A percentile compares a stretch with the other conserved stretches of the same genome.
phyloP scores from a whole-genome alignment of 2,113 vertebrate genomes.

The Pardalotus punctatus region DNA sequence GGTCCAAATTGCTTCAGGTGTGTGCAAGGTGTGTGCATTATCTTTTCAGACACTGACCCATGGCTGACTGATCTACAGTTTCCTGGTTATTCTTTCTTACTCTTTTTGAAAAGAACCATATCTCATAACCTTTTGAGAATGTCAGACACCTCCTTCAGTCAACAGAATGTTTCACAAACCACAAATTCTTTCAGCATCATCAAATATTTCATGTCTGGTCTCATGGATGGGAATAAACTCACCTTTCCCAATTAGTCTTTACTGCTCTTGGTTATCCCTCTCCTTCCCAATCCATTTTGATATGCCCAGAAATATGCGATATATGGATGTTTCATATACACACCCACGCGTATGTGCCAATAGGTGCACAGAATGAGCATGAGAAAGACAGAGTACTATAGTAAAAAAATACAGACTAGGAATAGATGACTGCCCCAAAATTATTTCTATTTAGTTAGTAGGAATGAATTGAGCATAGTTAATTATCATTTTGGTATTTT shows the following conservation, averaged over 20 bases:
- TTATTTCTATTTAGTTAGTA: neutral
- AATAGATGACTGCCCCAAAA: neutral
- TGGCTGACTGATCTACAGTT: neutral
- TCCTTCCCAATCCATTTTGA: neutral
- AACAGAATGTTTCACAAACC: neutral
- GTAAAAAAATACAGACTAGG: neutral
- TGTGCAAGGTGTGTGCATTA: neutral
- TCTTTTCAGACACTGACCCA: neutral
- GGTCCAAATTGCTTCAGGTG: neutral
- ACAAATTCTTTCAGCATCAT: neutral
- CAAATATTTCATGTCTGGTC: neutral
- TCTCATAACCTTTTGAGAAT: neutral
- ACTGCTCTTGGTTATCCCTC: neutral
- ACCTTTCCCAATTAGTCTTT: neutral
- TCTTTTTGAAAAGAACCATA: neutral
- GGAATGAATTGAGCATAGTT: neutral
- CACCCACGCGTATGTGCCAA: neutral
- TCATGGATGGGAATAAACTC: neutral
- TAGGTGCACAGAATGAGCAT: neutral
- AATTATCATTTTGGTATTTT: neutral
- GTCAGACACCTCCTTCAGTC: neutral
- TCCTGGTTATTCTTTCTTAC: neutral
- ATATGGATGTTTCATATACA: accelerated
- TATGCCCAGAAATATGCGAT: neutral
- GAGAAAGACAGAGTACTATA: neutral